A percentile compares a stretch with the other conserved stretches of the same genome.
Evolutionary conservation across 2,888 invertebrate species (phyloP).

Genomic region (Alloplasta piceator): DNA sequence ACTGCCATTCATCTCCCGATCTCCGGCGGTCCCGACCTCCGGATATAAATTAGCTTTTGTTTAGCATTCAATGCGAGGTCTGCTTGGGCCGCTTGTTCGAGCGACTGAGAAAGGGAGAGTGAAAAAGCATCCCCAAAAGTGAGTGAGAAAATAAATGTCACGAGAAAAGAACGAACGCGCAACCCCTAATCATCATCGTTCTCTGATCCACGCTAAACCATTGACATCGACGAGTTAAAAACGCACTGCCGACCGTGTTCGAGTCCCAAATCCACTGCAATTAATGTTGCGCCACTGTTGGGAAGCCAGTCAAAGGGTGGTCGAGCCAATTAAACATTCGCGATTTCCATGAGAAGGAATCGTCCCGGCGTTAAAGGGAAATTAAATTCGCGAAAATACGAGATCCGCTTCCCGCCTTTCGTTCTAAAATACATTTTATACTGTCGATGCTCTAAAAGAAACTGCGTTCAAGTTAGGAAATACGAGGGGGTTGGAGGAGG

Average conservation of each 20-base stretch:
- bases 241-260: conserved; percentile 38
- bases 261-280: conserved; percentile 76
- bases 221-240: conserved; percentile 5
- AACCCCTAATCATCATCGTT: conserved; percentile 18
- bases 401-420: conserved; percentile 32
- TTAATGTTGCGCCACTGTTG: conserved; percentile 78
- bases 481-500: conserved; percentile 19
- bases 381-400: conserved; percentile 73
- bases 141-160: conserved; percentile 17
- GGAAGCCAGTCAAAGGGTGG: conserved; percentile 67
- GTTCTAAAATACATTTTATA: conserved; percentile 24
- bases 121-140: background rate
- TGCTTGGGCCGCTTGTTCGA: conserved; percentile 67
- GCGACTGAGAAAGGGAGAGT: conserved; percentile 52
- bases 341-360: conserved; percentile 76
- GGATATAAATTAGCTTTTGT: conserved; percentile 84
- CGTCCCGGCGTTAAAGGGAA: conserved; percentile 72
- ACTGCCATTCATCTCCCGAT: conserved; percentile 83
- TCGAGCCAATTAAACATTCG: conserved; percentile 74
- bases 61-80: conserved; percentile 82
- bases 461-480: conserved; percentile 15
- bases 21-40: conserved; percentile 80
- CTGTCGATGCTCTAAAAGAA: background rate
- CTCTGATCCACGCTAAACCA: conserved; percentile 17
- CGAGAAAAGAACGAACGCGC: background rate